Conservation (phyloP, 2,797 vertebrate genomes). For the Sebastes flavidus region DNA sequence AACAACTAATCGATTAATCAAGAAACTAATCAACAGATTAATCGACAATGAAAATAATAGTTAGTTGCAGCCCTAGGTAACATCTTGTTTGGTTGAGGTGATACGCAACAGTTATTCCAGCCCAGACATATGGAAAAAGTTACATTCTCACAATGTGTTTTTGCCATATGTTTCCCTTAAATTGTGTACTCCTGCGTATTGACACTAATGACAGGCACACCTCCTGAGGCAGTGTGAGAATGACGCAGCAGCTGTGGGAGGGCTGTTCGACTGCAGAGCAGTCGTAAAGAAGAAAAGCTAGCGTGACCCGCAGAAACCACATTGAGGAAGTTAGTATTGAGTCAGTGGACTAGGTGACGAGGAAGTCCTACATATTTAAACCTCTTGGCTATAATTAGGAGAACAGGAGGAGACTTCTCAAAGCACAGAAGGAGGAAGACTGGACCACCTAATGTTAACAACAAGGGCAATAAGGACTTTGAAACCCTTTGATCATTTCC, state of each 20-base stretch:
- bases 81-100: neutral
- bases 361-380: neutral
- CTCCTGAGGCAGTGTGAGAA: conserved; percentile 24
- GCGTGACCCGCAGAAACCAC: neutral
- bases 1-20: neutral
- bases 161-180: neutral
- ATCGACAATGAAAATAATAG: neutral
- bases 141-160: neutral
- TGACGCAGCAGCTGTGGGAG: conserved; percentile 41
- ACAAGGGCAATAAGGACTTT: conserved; percentile 15
- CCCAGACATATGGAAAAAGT: neutral
- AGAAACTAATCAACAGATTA: neutral
- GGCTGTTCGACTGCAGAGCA: neutral
- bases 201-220: neutral
- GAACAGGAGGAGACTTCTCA: conserved; percentile 1
- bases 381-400: conserved; percentile 41
- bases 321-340: conserved; percentile 56
- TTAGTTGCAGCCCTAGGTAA: neutral
- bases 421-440: neutral
- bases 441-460: conserved; percentile 2
- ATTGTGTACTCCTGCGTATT: neutral
- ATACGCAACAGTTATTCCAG: neutral
- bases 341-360: conserved; percentile 44
- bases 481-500: conserved; percentile 37
- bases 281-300: conserved; percentile 21